Percentiles rank a stretch among this genome's conserved stretches.
Evolutionary conservation across 2,888 invertebrate genomes (phyloP).

Genomic region (Nesidiocoris tenuis): DNA sequence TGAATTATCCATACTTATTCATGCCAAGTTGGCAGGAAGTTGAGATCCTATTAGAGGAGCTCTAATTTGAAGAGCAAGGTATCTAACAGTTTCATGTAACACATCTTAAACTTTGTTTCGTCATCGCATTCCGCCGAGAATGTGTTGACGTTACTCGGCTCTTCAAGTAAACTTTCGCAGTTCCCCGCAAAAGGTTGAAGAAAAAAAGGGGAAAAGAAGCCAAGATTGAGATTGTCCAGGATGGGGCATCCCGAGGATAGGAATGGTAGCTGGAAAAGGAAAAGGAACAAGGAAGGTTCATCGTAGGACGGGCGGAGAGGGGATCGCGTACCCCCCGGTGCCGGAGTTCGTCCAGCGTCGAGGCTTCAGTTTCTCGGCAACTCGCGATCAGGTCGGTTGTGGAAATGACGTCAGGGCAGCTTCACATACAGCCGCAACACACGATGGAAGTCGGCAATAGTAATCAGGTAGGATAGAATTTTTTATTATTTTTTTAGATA

Average conservation of each 20-base stretch:
- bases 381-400: conserved; percentile 18
- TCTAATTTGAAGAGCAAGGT: no score
- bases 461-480: conserved; percentile 45
- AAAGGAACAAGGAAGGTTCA: neutral
- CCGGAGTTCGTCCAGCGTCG: neutral
- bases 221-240: neutral
- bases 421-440: conserved; percentile 46
- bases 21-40: no score
- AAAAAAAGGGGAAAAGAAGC: neutral
- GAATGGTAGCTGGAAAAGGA: no score
- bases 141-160: no score
- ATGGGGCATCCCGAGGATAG: neutral
- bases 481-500: neutral
- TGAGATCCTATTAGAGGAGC: no score
- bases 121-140: no score
- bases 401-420: conserved; percentile 47
- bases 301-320: neutral
- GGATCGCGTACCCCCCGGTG: neutral
- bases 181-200: neutral
- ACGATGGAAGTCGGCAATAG: conserved; percentile 47
- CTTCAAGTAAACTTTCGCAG: no score
- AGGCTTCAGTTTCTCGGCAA: conserved; percentile 23
- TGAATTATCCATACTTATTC: no score
- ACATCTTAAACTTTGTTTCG: no score
- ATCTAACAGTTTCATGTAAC: no score